Evolutionary conservation across 2,888 invertebrate species (phyloP).

Genomic region (Protophormia terraenovae): DNA sequence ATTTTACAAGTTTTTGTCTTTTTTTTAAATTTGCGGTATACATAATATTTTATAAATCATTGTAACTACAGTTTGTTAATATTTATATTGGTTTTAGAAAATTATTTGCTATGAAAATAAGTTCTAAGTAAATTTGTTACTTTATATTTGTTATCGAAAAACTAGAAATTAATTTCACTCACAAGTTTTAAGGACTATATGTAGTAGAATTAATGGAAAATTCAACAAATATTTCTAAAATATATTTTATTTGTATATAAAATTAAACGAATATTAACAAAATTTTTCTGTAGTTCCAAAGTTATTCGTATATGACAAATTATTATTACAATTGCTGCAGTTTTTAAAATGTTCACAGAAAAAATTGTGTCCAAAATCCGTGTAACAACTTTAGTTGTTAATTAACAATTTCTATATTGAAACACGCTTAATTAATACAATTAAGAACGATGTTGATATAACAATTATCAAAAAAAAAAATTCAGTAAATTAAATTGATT

Average conservation of each 20-base stretch:
- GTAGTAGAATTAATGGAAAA: too few relatives aligned
- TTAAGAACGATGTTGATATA: neutral
- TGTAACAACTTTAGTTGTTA: neutral
- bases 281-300: neutral
- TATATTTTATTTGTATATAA: too few relatives aligned
- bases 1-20: neutral
- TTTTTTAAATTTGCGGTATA: neutral
- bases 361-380: neutral
- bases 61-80: neutral
- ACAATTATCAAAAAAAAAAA: neutral
- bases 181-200: too few relatives aligned
- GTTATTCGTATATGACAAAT: neutral
- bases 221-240: too few relatives aligned
- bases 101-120: too few relatives aligned
- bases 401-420: neutral
- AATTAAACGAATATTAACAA: too few relatives aligned
- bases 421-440: too few relatives aligned
- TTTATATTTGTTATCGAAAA: too few relatives aligned
- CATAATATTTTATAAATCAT: neutral
- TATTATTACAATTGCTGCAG: neutral
- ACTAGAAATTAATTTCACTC: too few relatives aligned
- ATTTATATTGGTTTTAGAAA: neutral
- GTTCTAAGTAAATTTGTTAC: too few relatives aligned
- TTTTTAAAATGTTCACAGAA: conserved; percentile 18
- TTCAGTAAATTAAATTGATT: neutral